Conservation (phyloP, 2,888 invertebrate species). For the Latrodectus hesperus region DNA sequence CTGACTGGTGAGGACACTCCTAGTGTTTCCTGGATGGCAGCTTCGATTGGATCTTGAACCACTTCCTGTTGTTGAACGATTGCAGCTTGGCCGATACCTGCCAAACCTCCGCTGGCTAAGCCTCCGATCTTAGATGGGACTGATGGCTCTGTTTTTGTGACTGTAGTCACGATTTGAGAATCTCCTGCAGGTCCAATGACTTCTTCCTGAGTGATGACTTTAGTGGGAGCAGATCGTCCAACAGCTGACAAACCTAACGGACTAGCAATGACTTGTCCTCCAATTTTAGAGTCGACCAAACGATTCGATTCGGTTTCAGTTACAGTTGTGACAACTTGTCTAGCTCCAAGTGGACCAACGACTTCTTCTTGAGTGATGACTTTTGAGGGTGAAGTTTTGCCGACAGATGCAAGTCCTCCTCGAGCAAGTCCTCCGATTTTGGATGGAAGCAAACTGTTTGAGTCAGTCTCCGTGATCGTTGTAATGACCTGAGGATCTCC, state of each 20-base stretch:
- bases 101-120: background rate
- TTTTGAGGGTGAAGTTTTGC: constrained; percentile 4
- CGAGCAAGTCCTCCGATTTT: constrained; percentile 50
- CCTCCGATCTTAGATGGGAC: constrained; percentile 31
- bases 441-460: constrained; percentile 17
- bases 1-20: constrained; percentile 23
- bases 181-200: constrained; percentile 21
- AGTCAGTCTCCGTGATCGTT: constrained; percentile 43
- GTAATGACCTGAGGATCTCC: constrained; percentile 43
- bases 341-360: constrained; percentile 10
- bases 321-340: constrained; percentile 36
- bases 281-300: constrained; percentile 28
- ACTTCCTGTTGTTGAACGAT: constrained; percentile 46
- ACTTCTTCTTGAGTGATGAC: constrained; percentile 37
- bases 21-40: constrained; percentile 35
- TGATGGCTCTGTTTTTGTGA: constrained; percentile 22
- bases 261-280: constrained; percentile 5
- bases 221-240: background rate
- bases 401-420: constrained; percentile 9
- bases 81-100: background rate
- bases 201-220: constrained; percentile 32
- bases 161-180: constrained; percentile 26
- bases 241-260: background rate
- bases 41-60: constrained; percentile 44
- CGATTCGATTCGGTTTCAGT: constrained; percentile 31